Evolutionary conservation across 2,888 invertebrate species (phyloP).

Genomic region (Apodemia duryi): DNA sequence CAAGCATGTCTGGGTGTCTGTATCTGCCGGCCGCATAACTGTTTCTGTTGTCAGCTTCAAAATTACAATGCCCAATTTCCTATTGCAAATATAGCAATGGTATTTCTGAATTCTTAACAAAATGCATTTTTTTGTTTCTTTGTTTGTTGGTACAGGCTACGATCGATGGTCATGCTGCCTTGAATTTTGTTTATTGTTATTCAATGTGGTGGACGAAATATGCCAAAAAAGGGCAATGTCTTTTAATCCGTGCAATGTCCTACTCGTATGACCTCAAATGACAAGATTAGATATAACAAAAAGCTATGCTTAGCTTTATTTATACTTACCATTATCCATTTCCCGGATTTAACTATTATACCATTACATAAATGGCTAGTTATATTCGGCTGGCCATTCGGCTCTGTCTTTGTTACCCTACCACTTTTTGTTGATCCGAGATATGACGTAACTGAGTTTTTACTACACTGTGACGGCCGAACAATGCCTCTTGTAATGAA

Average conservation of each 20-base stretch:
- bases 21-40: no score
- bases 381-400: slow-evolving; percentile 6
- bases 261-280: not conserved
- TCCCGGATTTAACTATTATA: slow-evolving; percentile 13
- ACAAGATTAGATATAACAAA: not conserved
- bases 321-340: slow-evolving; percentile 1
- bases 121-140: no score
- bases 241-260: not conserved
- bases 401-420: slow-evolving; percentile 1
- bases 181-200: no score
- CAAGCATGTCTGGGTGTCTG: no score
- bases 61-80: no score
- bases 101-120: no score
- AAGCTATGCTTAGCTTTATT: not conserved
- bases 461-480: slow-evolving; percentile 47
- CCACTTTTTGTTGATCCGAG: slow-evolving; percentile 5
- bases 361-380: slow-evolving; percentile 11
- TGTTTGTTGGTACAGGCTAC: no score
- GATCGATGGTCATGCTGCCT: no score
- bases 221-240: no score
- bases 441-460: not conserved
- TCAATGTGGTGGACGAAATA: no score
- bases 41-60: no score
- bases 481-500: slow-evolving; percentile 55
- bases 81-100: no score